Conservation (phyloP, 2,113 vertebrate species). For the Mormyrus iriodes region DNA sequence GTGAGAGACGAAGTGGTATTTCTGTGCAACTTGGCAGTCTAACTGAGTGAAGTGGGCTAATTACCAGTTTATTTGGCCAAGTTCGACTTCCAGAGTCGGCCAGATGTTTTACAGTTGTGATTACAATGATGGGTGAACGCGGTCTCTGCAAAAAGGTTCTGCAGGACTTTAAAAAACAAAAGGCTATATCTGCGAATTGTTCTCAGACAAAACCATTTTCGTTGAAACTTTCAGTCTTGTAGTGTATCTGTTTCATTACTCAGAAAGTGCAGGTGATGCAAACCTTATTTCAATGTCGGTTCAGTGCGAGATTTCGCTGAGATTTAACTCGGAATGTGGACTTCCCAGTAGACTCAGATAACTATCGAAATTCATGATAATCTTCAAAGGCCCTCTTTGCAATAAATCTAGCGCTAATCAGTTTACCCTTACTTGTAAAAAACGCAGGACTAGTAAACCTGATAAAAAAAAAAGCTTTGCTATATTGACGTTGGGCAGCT, state of each 20-base stretch:
- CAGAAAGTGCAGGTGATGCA: neutral
- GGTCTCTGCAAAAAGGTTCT: neutral
- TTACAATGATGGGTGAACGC: neutral
- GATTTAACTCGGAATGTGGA: neutral
- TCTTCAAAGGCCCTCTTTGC: neutral
- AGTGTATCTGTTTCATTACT: neutral
- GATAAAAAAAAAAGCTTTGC: neutral
- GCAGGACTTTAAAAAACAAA: neutral
- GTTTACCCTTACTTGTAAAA: neutral
- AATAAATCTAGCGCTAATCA: neutral
- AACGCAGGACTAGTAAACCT: neutral
- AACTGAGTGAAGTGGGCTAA: neutral
- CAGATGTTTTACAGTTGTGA: conserved; percentile 5
- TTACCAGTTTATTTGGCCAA: neutral
- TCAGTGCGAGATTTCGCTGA: neutral
- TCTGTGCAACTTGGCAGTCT: neutral
- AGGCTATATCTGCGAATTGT: neutral
- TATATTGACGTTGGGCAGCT: neutral
- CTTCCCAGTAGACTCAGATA: neutral
- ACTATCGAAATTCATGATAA: neutral
- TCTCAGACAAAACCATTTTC: neutral
- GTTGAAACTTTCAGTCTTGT: neutral
- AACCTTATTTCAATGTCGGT: neutral
- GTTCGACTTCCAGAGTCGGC: neutral
- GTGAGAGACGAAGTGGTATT: neutral